phyloP scores from a whole-genome alignment of 2,113 vertebrate genomes.

The Oreotrochilus melanogaster region DNA sequence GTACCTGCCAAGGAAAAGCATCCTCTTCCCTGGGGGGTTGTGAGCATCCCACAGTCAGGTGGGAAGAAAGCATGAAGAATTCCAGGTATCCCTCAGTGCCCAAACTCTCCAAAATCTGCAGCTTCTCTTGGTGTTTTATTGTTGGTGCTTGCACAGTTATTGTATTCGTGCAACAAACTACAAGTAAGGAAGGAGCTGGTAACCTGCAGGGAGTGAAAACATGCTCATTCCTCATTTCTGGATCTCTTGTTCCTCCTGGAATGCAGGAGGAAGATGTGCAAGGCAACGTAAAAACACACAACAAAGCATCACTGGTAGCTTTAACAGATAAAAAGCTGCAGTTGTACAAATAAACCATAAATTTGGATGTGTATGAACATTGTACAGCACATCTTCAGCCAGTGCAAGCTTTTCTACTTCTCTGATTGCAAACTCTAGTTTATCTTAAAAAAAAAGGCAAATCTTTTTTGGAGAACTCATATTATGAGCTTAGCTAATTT shows the following conservation, averaged over 20 bases:
- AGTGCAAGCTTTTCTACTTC: not conserved
- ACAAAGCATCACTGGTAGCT: not conserved
- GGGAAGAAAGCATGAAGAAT: not conserved
- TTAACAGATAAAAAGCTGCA: accelerated
- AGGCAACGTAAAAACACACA: not conserved
- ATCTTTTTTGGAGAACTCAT: not conserved
- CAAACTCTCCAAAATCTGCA: not conserved
- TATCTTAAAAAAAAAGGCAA: not conserved
- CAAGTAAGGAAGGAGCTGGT: not conserved
- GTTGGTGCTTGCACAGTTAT: not conserved
- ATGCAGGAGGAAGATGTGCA: not conserved
- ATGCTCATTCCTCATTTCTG: not conserved
- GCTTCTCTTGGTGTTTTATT: not conserved
- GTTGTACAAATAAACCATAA: not conserved
- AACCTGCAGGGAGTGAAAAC: not conserved
- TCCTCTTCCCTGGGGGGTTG: not conserved
- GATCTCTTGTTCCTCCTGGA: not conserved
- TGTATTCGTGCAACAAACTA: not conserved
- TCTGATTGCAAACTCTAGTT: not conserved
- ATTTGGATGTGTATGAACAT: not conserved
- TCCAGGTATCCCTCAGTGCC: accelerated
- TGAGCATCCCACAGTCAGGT: not conserved
- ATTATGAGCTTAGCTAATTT: not conserved
- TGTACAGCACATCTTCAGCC: not conserved
- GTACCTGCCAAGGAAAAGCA: slow-evolving; percentile 8